Base-by-base conservation (phyloP, 2,113 vertebrate genomes). In the Verasper variegatus region DNA sequence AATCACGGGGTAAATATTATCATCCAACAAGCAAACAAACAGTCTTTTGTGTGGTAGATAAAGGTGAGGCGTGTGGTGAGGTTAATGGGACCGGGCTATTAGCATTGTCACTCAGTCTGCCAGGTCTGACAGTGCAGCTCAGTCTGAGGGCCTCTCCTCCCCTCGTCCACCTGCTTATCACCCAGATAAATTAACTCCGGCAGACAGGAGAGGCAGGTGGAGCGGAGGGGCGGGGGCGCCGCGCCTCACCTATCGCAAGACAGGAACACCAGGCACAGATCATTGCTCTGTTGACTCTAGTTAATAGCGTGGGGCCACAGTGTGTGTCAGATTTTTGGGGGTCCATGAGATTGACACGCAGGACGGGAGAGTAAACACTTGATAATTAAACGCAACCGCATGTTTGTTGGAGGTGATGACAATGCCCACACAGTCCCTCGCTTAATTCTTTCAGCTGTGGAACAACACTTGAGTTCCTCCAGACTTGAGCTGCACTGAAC, bases 31-130 rank as follows among this genome's bases (percentile, higher is more conserved):
- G 91, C 91, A 94, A 94, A 93, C 94, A 94, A 94, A 93, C 91
- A 92, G 89, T 89, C 86, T 90, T 92, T 91, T 92, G 88, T 79
- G 86, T 79, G 86, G 85, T 86, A 95, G 93, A 95, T 95, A 94
- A 94, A 94, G 92, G 91, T 82, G 88, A 91, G 71, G 85, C 86
- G 88, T 92, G 91, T 49, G 88, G 93, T 72, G 90, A 93, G 92
- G 92, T 95, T 93, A 94, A 94, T 95, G 92, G 92, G 92, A 91
- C 89, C 91, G 90, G 81, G 92, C 95, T 94, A 96, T 96, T 96
- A 96, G 92, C 90, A 95, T 97, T 97, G 94, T 95, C 96, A 97
- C 96, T 97, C 96, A 89, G 62, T 49, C 87, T 96, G 94, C 94
- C 92, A 55, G 94, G 92, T 91, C 94, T 95, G 95, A 91, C 94